Conservation (phyloP, 2,113 vertebrate species). For the Apus apus region DNA sequence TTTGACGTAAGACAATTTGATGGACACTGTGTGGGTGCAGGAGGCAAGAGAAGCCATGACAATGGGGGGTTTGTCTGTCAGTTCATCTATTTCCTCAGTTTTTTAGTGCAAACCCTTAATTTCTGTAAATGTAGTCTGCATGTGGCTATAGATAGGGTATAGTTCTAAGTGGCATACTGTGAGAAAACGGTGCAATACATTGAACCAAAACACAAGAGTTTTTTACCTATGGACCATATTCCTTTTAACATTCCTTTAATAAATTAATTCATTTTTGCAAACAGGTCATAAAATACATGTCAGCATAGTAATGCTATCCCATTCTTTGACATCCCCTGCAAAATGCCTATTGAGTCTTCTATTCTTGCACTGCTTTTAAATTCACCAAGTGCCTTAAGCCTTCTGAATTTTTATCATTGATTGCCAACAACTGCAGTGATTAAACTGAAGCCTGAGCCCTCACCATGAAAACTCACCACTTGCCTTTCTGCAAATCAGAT, state of each 20-base stretch:
- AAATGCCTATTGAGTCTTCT: background rate
- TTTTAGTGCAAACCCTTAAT: background rate
- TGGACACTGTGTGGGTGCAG: conserved; percentile 29
- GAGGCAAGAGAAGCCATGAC: conserved; percentile 24
- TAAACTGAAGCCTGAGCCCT: background rate
- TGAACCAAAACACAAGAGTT: background rate
- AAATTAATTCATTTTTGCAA: background rate
- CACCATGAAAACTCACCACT: background rate
- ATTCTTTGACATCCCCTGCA: background rate
- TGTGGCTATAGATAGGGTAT: background rate
- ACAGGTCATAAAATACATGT: background rate
- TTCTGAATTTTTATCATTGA: background rate
- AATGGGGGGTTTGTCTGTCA: conserved; percentile 20
- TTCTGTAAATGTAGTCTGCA: conserved; percentile 18
- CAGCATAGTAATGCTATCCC: background rate
- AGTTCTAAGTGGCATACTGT: background rate
- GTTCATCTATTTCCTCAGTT: background rate
- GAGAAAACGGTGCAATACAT: background rate
- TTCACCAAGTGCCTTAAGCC: background rate
- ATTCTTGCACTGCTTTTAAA: background rate
- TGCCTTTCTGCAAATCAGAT: conserved; percentile 11
- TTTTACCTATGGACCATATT: background rate
- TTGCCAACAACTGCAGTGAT: background rate
- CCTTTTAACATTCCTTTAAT: background rate
- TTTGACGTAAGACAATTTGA: background rate